These are phyloP conservation scores for Peromyscus maniculatus DNA, from an alignment of 2,113 vertebrate genomes.

Conservation along the genomic window DNA sequence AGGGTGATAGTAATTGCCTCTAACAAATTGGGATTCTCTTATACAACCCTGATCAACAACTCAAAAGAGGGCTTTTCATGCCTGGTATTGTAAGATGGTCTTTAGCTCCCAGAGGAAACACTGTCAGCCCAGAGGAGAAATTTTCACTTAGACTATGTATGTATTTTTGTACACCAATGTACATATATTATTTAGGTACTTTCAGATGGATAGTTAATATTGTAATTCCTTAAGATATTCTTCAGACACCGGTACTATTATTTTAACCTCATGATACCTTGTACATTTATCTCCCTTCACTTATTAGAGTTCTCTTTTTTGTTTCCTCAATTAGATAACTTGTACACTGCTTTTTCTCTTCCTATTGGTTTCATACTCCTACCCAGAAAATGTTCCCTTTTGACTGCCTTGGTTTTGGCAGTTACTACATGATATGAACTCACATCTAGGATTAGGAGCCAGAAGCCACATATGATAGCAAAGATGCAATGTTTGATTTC, in stretches of 20 bases:
- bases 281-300: too few relatives aligned
- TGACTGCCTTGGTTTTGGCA: background rate
- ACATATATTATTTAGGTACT: background rate
- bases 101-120: background rate
- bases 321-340: background rate
- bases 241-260: background rate
- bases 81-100: background rate
- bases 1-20: background rate
- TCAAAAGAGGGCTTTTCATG: background rate
- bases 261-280: background rate
- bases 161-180: background rate
- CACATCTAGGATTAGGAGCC: background rate
- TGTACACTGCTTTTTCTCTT: background rate
- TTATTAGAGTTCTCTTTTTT: background rate
- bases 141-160: background rate
- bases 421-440: background rate
- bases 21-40: background rate
- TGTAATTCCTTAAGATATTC: background rate
- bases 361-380: background rate
- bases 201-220: background rate
- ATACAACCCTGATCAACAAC: background rate
- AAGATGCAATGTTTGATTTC: background rate
- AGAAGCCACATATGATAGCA: background rate
- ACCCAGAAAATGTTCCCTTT: background rate
- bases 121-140: background rate